A percentile compares a stretch with the other conserved stretches of the same genome.
These are phyloP conservation scores for Salvelinus alpinus DNA, from an alignment of 2,113 vertebrate species.

Conservation along the genomic window DNA sequence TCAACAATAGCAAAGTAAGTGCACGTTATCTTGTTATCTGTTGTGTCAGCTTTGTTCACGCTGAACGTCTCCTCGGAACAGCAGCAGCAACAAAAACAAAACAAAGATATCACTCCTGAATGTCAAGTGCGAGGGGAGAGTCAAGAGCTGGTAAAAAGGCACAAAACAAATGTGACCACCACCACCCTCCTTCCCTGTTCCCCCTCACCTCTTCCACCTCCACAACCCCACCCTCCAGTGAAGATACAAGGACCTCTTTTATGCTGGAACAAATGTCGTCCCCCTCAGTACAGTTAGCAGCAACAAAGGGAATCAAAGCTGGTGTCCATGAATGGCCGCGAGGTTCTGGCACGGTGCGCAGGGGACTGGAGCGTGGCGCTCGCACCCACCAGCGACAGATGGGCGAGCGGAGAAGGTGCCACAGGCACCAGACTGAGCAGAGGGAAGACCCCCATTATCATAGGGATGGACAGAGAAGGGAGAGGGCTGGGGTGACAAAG, in stretches of 20 bases:
- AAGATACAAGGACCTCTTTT: constrained; percentile 59
- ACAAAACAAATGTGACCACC: constrained; percentile 32
- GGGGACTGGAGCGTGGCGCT: constrained; percentile 54
- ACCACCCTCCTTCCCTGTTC: background rate
- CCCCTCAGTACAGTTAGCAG: constrained; percentile 52
- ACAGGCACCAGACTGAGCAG: constrained; percentile 45
- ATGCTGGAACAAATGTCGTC: constrained; percentile 59
- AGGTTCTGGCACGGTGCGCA: constrained; percentile 69
- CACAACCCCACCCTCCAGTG: constrained; percentile 48
- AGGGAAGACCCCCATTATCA: constrained; percentile 50
- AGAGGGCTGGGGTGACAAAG: constrained; percentile 33
- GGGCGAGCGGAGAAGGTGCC: constrained; percentile 47
- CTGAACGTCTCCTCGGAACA: constrained; percentile 28
- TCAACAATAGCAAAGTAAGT: constrained; percentile 34
- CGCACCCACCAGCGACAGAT: constrained; percentile 69
- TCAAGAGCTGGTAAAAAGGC: constrained; percentile 33
- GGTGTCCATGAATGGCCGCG: constrained; percentile 51
- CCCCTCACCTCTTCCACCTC: constrained; percentile 17
- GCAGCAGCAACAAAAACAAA: constrained; percentile 22
- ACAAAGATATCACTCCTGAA: constrained; percentile 38
- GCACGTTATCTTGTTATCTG: constrained; percentile 35
- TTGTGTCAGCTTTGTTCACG: constrained; percentile 29
- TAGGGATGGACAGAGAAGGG: constrained; percentile 65
- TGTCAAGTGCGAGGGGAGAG: constrained; percentile 31
- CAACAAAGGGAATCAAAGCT: constrained; percentile 54